Evolutionary conservation across 2,888 invertebrate species (phyloP).

Genomic region (Drosophila suboccidentalis): DNA sequence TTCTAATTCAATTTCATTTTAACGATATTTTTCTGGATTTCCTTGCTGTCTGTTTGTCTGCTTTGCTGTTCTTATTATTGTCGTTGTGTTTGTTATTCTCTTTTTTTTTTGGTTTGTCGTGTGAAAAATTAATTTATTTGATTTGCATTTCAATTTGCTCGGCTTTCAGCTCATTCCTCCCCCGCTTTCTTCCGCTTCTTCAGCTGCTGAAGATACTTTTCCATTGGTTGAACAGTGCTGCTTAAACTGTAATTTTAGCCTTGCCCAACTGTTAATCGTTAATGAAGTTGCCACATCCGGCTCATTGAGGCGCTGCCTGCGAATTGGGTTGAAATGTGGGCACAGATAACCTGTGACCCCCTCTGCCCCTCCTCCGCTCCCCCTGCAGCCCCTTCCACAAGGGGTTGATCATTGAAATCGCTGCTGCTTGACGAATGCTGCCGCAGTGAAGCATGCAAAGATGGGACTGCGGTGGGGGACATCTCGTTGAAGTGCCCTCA

Average conservation of each 20-base stretch:
- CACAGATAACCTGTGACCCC: neutral
- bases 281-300: slow-evolving; percentile 68
- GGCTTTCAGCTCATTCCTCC: neutral
- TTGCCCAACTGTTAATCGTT: slow-evolving; percentile 41
- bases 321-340: slow-evolving; percentile 39
- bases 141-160: slow-evolving; percentile 67
- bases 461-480: slow-evolving; percentile 7
- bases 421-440: slow-evolving; percentile 64
- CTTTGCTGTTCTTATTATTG: slow-evolving; percentile 22
- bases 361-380: neutral
- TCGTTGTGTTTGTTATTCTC: neutral
- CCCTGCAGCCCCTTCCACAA: neutral
- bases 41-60: slow-evolving; percentile 36
- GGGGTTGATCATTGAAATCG: slow-evolving; percentile 37
- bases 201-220: slow-evolving; percentile 6
- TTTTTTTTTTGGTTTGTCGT: slow-evolving; percentile 31
- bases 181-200: neutral
- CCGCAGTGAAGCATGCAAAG: slow-evolving; percentile 56
- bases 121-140: slow-evolving; percentile 65
- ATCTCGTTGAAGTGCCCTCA: slow-evolving; percentile 55
- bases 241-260: slow-evolving; percentile 25
- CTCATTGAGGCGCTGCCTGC: slow-evolving; percentile 31
- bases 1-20: slow-evolving; percentile 71
- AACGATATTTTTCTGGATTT: slow-evolving; percentile 60
- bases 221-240: slow-evolving; percentile 15